Evolutionary conservation across 2,797 vertebrate genomes (phyloP), one percentile per base, ranked within the genome.

Genomic region (Coregonus suidteri): DNA sequence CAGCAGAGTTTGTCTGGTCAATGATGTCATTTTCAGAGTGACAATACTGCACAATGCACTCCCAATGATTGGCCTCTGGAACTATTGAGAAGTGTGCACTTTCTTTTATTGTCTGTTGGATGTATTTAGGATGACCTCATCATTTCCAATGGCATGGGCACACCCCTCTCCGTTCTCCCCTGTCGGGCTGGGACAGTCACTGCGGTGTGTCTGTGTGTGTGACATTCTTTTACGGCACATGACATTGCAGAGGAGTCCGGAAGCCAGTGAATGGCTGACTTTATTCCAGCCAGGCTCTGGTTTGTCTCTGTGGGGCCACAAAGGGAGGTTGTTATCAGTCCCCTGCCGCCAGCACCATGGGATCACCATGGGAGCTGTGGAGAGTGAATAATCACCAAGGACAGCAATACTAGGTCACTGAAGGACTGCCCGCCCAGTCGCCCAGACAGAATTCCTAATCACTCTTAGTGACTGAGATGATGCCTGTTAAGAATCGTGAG

Each of bases 181-280:
- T 9, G 34, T 70, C 52, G 25, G 6, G 54, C 34, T n/a, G 53
- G 16, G 53, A 30, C 18, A 37, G 54, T 64, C 2, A 18, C n/a
- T 37, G 73, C 11, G 9, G 30, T 47, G 34, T 65, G 73, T 64
- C 6, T 65, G 31, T 75, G 62, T 76, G 75, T 47, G n/a, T 71
- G 16, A 52, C 16, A 4, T 1, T 77, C 0, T 83, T 77, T 56
- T 41, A 37, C 18, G 13, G 35, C 16, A 71, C 82, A 79, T 79
- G 82, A 79, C 15, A 1, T 83, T 70, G 82, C 80, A 77, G 41
- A 47, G 9, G 41, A 11, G 47, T 53, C 52, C 34, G 31, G 72
- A 59, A 74, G 86, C 75, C 79, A 54, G 81, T 77, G 80, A 81
- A 71, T 78, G 83, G 52, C 78, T 78, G 52, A 70, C 74, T 83